Percentiles rank a stretch among this genome's conserved stretches.
Conservation (phyloP, 2,113 vertebrate genomes). For the Ameiurus melas region DNA sequence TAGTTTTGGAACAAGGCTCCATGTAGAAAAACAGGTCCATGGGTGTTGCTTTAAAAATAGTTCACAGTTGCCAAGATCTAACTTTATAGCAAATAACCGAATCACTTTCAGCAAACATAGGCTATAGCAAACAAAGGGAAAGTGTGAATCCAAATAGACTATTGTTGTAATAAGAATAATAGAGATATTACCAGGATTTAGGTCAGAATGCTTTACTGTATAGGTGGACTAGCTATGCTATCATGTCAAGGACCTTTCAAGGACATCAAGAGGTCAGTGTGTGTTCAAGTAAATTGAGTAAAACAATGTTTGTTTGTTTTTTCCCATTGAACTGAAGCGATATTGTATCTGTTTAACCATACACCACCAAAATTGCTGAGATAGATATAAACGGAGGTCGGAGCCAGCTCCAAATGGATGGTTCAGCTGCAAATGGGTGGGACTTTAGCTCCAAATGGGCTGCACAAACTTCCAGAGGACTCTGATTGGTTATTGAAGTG, state of each 20-base stretch:
- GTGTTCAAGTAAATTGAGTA: background rate
- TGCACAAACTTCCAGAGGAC: no score
- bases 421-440: no score
- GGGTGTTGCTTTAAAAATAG: background rate
- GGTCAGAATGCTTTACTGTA: background rate
- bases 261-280: background rate
- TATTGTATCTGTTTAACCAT: background rate
- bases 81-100: background rate
- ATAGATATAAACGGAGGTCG: no score
- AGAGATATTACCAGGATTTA: background rate
- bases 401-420: no score
- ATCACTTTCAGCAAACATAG: background rate
- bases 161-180: background rate
- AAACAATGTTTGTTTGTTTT: background rate
- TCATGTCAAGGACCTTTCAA: background rate
- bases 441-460: no score
- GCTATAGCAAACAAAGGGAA: background rate
- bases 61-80: background rate
- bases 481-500: no score
- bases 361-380: background rate
- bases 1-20: background rate
- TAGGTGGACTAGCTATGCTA: background rate
- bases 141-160: background rate
- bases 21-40: background rate
- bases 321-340: background rate